Percentiles rank a stretch among this genome's conserved stretches.
Conservation (phyloP, 1,140 invertebrate genomes). For the Melipona quadrifasciata region DNA sequence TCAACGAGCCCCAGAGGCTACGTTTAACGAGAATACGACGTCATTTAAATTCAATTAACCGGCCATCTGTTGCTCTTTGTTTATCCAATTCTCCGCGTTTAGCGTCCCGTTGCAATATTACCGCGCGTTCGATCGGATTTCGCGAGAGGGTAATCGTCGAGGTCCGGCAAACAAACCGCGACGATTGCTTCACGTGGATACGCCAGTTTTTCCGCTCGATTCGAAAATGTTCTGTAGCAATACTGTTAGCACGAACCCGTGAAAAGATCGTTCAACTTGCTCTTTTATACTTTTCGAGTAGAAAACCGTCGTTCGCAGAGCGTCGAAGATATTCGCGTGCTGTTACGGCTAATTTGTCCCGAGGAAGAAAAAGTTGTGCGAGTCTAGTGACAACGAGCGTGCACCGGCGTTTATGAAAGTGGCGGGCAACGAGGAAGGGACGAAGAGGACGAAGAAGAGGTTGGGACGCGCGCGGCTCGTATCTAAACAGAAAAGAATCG, state of each 20-base stretch:
- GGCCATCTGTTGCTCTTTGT: background rate
- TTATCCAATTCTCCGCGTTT: background rate
- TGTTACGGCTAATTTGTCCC: background rate
- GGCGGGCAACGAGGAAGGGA: background rate
- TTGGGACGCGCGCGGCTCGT: background rate
- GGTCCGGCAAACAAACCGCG: conserved; percentile 56
- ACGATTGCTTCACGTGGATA: conserved; percentile 53
- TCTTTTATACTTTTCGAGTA: background rate
- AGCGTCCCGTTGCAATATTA: background rate
- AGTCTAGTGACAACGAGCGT: background rate
- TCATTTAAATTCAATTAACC: conserved; percentile 53
- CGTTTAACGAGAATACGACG: conserved; percentile 47
- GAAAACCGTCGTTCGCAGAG: conserved; percentile 7
- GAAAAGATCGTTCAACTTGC: conserved; percentile 17
- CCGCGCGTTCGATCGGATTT: conserved; percentile 23
- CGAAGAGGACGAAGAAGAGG: background rate
- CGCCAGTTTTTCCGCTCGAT: conserved; percentile 57
- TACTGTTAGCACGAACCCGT: conserved; percentile 22
- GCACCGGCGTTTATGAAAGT: background rate
- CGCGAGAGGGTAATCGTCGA: conserved; percentile 43
- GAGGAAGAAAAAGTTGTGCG: background rate
- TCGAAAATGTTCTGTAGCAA: conserved; percentile 56
- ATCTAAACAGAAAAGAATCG: conserved; percentile 58
- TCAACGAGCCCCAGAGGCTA: conserved; percentile 18
- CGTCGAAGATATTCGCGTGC: background rate